Base-by-base conservation (phyloP, 2,113 vertebrate species). In the Gopherus flavomarginatus region DNA sequence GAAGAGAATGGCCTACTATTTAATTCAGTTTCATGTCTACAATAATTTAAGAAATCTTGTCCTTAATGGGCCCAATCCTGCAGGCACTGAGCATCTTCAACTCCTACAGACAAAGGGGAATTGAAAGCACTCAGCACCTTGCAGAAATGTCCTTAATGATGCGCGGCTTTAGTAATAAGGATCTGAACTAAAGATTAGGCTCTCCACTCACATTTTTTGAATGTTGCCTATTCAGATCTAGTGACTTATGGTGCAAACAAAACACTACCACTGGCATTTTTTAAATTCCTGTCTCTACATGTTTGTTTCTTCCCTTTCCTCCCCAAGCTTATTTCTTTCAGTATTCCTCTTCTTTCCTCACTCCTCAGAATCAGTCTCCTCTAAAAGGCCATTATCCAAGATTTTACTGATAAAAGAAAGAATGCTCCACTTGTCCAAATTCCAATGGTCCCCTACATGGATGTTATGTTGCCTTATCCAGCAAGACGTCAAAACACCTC, bases 11-110 rank as follows among this genome's bases (percentile, higher is more conserved):
- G 31, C 10, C 50, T 6, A 13, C 4, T 31, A 38, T 69, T 57
- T 47, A 16, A 56, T 29, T 86, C 2, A 0, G 29, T 38, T 8
- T 53, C 4, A 83, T 5, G 72, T 50, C 7, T 3, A 4, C 3
- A 19, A 22, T 27, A 56, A 49, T 8, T 86, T 44, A 47, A 11
- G 49, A 3, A 9, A 2, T 19, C 72, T 5, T 83, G 78, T 38
- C 85, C 8, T 2, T 5, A 52, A 24, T 1, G 6, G 44, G 77
- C 4, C 21, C 31, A 69, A 90, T 49, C 11, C 87, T 50, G 26
- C 56, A 14, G 52, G 35, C 31, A 22, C 14, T 81, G 75, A 88
- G 47, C 38, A 44, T 0, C 82, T 62, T 22, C 21, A 92, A 44
- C 35, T 83, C 12, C 62, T 91, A 52, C 59, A 89, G 50, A 77